Evolutionary conservation across 2,113 vertebrate genomes (phyloP).

Genomic region (Silurus meridionalis): DNA sequence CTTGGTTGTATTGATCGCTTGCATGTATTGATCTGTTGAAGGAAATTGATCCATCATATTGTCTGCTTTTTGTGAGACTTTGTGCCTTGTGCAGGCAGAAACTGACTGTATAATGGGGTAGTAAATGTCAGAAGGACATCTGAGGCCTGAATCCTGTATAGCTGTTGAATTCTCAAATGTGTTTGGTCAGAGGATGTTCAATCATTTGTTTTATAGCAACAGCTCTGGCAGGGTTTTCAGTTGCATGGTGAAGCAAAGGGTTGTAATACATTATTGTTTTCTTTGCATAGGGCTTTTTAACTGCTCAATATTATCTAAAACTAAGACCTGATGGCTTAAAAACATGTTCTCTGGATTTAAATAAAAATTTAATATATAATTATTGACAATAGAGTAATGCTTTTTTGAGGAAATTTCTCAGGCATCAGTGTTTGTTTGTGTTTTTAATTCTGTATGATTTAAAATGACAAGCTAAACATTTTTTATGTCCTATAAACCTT

Average conservation of each 20-base stretch:
- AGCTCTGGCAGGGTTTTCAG: neutral
- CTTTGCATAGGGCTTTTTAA: no score
- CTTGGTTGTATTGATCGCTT: constrained; percentile 19
- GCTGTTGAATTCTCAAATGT: constrained; percentile 5
- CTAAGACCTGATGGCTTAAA: neutral
- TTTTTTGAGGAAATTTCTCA: neutral
- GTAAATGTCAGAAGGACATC: constrained; percentile 8
- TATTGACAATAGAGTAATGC: neutral
- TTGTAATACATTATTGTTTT: neutral
- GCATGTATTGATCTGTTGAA: constrained; percentile 30
- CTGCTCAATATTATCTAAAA: neutral
- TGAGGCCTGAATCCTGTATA: constrained; percentile 8
- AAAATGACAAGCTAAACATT: neutral
- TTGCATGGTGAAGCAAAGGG: neutral
- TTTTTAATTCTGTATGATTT: no score
- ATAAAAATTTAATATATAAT: neutral
- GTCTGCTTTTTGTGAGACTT: constrained; percentile 5
- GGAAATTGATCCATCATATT: constrained; percentile 25
- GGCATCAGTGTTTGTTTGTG: neutral
- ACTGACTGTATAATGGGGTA: neutral
- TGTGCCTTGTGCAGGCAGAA: neutral
- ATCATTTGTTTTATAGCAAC: neutral
- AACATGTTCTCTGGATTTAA: neutral
- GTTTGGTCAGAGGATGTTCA: neutral
- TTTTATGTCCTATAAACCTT: neutral